Conservation (phyloP, 35 echinoderm and acorn worm species). For the Patiria miniata region DNA sequence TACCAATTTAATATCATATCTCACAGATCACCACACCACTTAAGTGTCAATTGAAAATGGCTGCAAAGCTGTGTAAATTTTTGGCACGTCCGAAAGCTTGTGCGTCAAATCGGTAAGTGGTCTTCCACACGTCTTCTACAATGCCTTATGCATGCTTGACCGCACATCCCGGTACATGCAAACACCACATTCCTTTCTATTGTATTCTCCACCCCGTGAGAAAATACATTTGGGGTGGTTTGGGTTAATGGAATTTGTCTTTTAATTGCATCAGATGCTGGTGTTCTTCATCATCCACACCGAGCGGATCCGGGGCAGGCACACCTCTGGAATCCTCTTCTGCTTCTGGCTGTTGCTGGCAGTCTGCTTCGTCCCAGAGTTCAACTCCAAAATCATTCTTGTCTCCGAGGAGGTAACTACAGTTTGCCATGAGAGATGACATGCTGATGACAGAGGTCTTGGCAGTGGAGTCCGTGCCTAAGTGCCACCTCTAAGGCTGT, state of each 20-base stretch:
- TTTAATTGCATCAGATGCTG: conserved; percentile 32
- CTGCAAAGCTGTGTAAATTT: background rate
- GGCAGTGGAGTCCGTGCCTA: no score
- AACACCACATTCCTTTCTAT: no score
- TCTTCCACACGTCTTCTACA: background rate
- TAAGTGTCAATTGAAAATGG: background rate
- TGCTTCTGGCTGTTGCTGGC: conserved; percentile 55
- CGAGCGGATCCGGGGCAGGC: conserved; percentile 57
- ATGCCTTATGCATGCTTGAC: background rate
- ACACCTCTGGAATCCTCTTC: conserved; percentile 63
- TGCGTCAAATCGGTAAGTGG: background rate
- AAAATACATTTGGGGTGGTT: no score
- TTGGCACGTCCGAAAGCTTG: conserved; percentile 11
- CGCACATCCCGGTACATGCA: no score
- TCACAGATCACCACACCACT: background rate
- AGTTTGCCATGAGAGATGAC: no score
- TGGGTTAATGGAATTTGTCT: background rate
- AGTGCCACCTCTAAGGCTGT: no score
- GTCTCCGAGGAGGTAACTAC: background rate
- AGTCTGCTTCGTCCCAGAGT: conserved; percentile 22
- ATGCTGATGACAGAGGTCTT: no score
- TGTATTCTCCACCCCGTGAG: no score
- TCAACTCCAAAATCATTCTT: conserved; percentile 7
- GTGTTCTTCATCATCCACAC: conserved; percentile 57
- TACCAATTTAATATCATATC: background rate